Base-by-base conservation (phyloP, 2,888 invertebrate species). In the Lacanobia wlatinum region DNA sequence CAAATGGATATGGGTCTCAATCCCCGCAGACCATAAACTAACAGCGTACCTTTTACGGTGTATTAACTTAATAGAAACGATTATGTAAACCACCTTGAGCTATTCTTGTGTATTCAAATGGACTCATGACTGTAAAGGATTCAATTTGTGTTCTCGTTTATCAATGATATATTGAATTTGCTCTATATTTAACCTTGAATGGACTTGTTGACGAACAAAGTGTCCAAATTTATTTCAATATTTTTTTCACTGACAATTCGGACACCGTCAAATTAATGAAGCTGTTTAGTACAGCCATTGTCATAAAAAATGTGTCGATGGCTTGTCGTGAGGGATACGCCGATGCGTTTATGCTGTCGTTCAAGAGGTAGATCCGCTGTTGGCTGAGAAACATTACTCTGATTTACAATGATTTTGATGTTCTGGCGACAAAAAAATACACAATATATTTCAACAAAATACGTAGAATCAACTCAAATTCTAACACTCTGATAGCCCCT, bases 1-100 rank as follows among this genome's bases (percentile, higher is more conserved):
- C 62, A 65, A 78, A 82, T 83, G 58, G 73, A 68, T 55, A 64
- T 66, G 43, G 66, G 65, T 56, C 43, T 46, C 65, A 66, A 63
- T 78, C 55, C 82, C 62, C 40, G 38, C 21, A 46, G 61, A 66
- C 46, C 28, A 55, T 58, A 78, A 61, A 65, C 43, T 69, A 69
- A 62, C 55, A 62, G 48, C 12, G 52, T 48, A 64, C 40, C 65
- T 62, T 72, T 76, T 64, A 58, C 46, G 52, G 52, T 77, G 46
- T 52, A 52, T 60, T 74, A 78, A 70, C 40, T 40, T 70, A 55
- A 50, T 76, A 70, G 70, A 52, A 73, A 77, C 70, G 12, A 58
- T 73, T 46, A 69, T 28, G 43, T 56, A 28, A 9, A 55, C 46
- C n/a, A 48, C 23, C 40, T 58, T 21, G 1, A 21, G 18, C 28